These are phyloP conservation scores for Geopemphigus sp. DNA, from an alignment of 1,140 invertebrate species.

Conservation along the genomic window DNA sequence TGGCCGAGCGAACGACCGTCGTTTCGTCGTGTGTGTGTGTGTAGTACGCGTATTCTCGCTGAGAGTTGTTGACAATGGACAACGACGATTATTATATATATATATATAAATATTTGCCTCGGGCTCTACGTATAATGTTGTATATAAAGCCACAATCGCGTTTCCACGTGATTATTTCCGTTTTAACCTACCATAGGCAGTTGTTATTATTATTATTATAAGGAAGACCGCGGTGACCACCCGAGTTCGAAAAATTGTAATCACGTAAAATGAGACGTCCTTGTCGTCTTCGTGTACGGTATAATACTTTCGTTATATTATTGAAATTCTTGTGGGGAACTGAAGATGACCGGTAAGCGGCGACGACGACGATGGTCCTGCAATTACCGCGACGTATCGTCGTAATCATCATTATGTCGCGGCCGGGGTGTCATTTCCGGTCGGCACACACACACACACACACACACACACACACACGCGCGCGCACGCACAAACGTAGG, in stretches of 20 bases:
- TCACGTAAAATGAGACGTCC: conserved; percentile 24
- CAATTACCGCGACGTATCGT: conserved; percentile 35
- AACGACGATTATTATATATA: not conserved
- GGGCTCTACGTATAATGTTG: not conserved
- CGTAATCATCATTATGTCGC: conserved; percentile 23
- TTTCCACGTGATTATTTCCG: conserved; percentile 37
- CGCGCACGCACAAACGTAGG: too few relatives aligned
- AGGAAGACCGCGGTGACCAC: conserved; percentile 22
- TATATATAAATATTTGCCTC: not conserved
- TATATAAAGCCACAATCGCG: not conserved
- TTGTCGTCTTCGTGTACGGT: not conserved
- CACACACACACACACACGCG: too few relatives aligned
- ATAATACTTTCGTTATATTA: not conserved
- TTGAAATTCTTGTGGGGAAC: conserved; percentile 43
- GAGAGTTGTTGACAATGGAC: conserved; percentile 13
- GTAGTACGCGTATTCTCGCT: not conserved
- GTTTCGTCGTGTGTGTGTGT: not conserved
- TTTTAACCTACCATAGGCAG: conserved; percentile 4
- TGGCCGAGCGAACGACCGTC: not conserved
- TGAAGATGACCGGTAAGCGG: too few relatives aligned
- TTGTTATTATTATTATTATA: conserved; percentile 30
- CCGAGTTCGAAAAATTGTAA: conserved; percentile 14
- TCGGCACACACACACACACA: not conserved
- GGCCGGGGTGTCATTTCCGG: conserved; percentile 39
- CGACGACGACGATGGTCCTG: not conserved